Base-by-base conservation (phyloP, 1,140 invertebrate species). In the Heterodera schachtii region DNA sequence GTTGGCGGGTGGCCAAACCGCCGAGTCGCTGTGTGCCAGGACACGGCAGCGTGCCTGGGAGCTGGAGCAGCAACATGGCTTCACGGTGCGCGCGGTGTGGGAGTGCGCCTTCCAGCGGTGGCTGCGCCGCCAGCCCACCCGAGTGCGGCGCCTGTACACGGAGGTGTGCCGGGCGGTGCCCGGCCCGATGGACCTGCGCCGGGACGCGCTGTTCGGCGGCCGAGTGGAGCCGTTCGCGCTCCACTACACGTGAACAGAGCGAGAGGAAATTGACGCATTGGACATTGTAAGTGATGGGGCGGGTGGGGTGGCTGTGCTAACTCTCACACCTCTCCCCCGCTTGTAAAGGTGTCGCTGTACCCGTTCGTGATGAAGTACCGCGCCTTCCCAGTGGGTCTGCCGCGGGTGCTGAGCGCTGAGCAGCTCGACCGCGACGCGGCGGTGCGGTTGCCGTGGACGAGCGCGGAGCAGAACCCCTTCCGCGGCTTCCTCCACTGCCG, bases 101-200 rank as follows among this genome's bases (percentile, higher is more conserved):
- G 49, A 52, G 49, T 52, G 49, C 11, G 49, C 6, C 6, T 52
- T 52, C 49, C 49, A 52, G 11, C 49, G 49, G 6, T 52, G 49
- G 49, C 6, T 52, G 11, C 49, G 49, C 11, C 49, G 49, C 88
- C 97, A 95, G 73, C 96, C 93, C 84, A 98, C 94, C 87, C 96
- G 94, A 73, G 95, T 95, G 84, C 96, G 93, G 80, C 98, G 92
- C 82, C 95, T 92, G 8, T 86, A 52, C 44, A 83, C 64, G 1
- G 74, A 44, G 8, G 85, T 49, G 11, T 78, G 78, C n/a, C 86
- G 60, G 82, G 79, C 84, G 49, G 6, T 8, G 19, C 57, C 57
- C 57, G 57, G 57, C 8, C 57, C 57, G 57, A 16, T 60, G 57
- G 57, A 60, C 16, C 16, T 60, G 57, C 57, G 57, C 3, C 8